Percentiles rank a stretch among this genome's conserved stretches.
phyloP scores from a whole-genome alignment of 2,113 vertebrate genomes.

The Fulmarus glacialis region DNA sequence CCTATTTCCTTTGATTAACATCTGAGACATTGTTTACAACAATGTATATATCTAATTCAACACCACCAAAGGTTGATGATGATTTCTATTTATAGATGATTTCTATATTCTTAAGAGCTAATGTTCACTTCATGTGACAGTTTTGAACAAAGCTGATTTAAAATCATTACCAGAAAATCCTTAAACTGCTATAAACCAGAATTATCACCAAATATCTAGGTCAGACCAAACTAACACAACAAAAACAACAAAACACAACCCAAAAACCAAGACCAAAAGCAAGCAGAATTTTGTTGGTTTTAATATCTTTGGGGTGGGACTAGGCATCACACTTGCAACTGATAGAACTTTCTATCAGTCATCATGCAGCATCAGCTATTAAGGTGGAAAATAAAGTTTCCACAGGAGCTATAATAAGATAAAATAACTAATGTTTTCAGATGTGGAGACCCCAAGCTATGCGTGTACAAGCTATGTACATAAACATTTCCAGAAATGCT shows the following conservation, averaged over 20 bases:
- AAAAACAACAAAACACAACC: not conserved
- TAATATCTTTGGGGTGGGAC: not conserved
- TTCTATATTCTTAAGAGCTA: not conserved
- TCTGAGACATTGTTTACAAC: not conserved
- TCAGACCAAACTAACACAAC: not conserved
- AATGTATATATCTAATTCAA: not conserved
- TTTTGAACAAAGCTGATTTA: not conserved
- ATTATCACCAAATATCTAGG: not conserved
- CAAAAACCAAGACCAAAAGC: not conserved
- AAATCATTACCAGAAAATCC: not conserved
- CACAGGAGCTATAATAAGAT: not conserved
- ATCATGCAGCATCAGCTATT: not conserved
- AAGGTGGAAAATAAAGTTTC: not conserved
- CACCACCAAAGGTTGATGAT: not conserved
- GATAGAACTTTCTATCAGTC: not conserved
- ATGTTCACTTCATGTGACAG: accelerated
- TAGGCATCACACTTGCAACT: not conserved
- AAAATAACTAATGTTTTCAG: not conserved
- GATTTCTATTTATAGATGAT: not conserved
- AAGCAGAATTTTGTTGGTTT: not conserved
- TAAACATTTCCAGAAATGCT: not conserved
- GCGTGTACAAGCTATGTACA: no score
- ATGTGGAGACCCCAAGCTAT: not conserved
- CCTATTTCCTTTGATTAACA: not conserved
- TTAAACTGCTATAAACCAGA: not conserved